Evolutionary conservation across 2,113 vertebrate species (phyloP).

Genomic region (Paralichthys olivaceus): DNA sequence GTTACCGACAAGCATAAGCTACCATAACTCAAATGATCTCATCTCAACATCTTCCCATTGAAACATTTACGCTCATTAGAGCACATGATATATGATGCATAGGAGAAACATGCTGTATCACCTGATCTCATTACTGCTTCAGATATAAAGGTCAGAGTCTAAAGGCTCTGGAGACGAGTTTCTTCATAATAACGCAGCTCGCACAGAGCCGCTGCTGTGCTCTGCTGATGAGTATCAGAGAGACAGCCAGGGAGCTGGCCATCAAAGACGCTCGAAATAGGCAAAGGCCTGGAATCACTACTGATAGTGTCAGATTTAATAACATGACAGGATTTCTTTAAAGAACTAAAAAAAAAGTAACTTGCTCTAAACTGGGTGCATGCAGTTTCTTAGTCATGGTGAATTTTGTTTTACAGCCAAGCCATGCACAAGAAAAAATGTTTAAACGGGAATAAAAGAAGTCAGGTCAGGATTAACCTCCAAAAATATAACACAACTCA

Average conservation of each 20-base stretch:
- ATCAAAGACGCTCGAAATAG: conserved; percentile 61
- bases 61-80: conserved; percentile 18
- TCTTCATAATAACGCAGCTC: conserved; percentile 36
- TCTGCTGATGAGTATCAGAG: conserved; percentile 67
- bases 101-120: neutral
- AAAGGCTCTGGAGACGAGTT: conserved; percentile 27
- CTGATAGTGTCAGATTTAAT: conserved; percentile 72
- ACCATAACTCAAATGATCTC: conserved; percentile 24
- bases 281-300: conserved; percentile 67
- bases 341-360: conserved; percentile 22
- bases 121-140: neutral
- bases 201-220: conserved; percentile 21
- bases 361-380: conserved; percentile 10
- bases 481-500: neutral
- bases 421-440: neutral
- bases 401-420: conserved; percentile 20
- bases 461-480: neutral
- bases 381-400: conserved; percentile 11
- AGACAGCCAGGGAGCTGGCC: conserved; percentile 61
- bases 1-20: conserved; percentile 42
- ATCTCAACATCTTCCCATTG: conserved; percentile 28
- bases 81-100: neutral
- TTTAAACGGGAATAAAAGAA: neutral
- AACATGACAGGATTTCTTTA: conserved; percentile 54
- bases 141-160: conserved; percentile 2